phyloP scores from a whole-genome alignment of 2,113 vertebrate genomes.

The Coreoperca whiteheadi region DNA sequence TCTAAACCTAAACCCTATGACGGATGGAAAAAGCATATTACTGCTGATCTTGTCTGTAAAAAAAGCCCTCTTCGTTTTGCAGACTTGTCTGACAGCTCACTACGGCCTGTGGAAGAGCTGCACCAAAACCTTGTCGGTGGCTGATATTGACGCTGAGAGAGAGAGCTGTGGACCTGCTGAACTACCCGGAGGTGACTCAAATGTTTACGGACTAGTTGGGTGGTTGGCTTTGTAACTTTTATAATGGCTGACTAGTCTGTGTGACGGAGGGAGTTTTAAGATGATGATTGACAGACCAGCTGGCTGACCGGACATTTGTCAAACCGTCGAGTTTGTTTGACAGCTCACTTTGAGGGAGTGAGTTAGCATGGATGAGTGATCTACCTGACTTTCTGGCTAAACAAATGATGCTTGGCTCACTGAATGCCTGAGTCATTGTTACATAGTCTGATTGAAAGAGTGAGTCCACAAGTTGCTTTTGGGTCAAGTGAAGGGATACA shows the following conservation, averaged over 20 bases:
- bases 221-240: constrained; percentile 14
- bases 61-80: neutral
- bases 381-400: constrained; percentile 36
- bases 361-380: constrained; percentile 35
- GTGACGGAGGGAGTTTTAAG: neutral
- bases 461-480: constrained; percentile 20
- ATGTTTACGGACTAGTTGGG: neutral
- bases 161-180: constrained; percentile 89
- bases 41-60: neutral
- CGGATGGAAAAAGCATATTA: neutral
- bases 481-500: constrained; percentile 24
- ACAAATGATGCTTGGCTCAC: constrained; percentile 33
- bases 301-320: constrained; percentile 23
- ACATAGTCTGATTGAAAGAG: neutral
- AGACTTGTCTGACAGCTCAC: constrained; percentile 87
- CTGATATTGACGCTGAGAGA: constrained; percentile 85
- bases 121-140: constrained; percentile 87
- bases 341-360: constrained; percentile 35
- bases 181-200: constrained; percentile 87
- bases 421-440: constrained; percentile 49
- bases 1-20: neutral
- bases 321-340: constrained; percentile 3
- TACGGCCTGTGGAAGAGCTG: constrained; percentile 92
- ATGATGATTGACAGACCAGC: constrained; percentile 34
- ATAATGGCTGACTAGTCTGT: constrained; percentile 16